Evolutionary conservation across 2,113 vertebrate species (phyloP), one percentile per base, ranked within the genome.

Genomic region (Glaucidium brasilianum): DNA sequence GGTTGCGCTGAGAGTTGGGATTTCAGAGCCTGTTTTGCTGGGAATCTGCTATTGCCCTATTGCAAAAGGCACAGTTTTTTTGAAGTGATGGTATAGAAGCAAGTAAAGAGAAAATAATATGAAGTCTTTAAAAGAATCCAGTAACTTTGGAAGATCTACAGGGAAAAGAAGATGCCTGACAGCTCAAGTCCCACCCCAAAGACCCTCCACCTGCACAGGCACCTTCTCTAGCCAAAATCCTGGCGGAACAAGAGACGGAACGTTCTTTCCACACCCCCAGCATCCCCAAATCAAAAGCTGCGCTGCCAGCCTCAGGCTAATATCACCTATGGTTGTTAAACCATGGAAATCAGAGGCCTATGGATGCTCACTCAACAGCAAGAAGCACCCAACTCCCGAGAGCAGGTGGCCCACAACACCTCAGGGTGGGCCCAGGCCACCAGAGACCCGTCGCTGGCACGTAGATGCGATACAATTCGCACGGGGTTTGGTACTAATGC

Each of bases 31-130:
- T 45, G 43, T 30, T 59, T 39, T 53, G 55, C 75, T 6, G 60
- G 68, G 94, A 35, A 95, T 58, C 15, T 92, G 86, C 91, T 95
- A 25, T 45, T 58, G 76, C 53, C 37, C 75, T 60, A 2, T 29
- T 93, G 92, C 73, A 58, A 96, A 97, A 97, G 92, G 97, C 95
- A 97, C 92, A 1, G 13, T 21, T 91, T 80, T 80, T 55, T 58
- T 52, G 1, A 74, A 68, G 91, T 56, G 47, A 1, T 15, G 74
- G 79, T 4, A 18, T 7, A 4, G 76, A 41, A 68, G 39, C 43
- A 37, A 53, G 19, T 1, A 3, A 90, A 50, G 60, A 73, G 41
- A 10, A 62, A 69, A 43, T 39, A 66, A 60, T 11, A 45, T 0
- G 9, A 63, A 78, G 43, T 52, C 9, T 80, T 66, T 18, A 25